These are phyloP conservation scores for Ladona fulva DNA, from an alignment of 1,140 invertebrate genomes.

Conservation along the genomic window DNA sequence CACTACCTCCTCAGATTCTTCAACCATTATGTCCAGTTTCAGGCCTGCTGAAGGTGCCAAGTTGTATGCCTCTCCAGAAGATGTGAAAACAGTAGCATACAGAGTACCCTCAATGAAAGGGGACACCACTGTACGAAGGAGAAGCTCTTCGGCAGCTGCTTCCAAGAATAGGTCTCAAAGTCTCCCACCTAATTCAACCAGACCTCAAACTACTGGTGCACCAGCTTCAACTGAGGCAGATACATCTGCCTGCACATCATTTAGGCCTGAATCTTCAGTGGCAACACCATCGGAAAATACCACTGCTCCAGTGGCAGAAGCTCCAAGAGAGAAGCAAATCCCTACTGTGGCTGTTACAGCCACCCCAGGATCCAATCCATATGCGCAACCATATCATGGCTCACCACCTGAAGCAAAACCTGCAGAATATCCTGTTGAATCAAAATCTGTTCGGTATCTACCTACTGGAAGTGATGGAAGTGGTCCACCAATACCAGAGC, in stretches of 20 bases:
- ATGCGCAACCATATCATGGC: constrained; percentile 24
- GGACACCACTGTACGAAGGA: background rate
- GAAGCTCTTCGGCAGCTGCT: background rate
- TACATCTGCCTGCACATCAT: background rate
- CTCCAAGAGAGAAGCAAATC: background rate
- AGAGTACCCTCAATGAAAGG: constrained; percentile 29
- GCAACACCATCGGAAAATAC: constrained; percentile 26
- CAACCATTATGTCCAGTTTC: constrained; percentile 65
- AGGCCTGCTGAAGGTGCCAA: constrained; percentile 74
- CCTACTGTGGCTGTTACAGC: background rate
- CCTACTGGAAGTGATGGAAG: background rate
- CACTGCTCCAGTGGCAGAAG: constrained; percentile 9
- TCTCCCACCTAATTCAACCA: constrained; percentile 42
- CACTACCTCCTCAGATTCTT: constrained; percentile 14
- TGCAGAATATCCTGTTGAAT: background rate
- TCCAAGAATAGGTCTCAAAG: constrained; percentile 38
- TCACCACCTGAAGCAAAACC: background rate
- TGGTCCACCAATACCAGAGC: constrained; percentile 72
- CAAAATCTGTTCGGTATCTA: background rate
- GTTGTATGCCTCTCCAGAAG: constrained; percentile 77
- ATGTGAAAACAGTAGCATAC: constrained; percentile 70
- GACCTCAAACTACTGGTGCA: constrained; percentile 23
- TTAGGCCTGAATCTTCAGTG: constrained; percentile 24
- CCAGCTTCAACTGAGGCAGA: background rate
- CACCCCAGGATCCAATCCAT: constrained; percentile 31